phyloP scores from a whole-genome alignment of 2,113 vertebrate genomes.

The Saiga tatarica region DNA sequence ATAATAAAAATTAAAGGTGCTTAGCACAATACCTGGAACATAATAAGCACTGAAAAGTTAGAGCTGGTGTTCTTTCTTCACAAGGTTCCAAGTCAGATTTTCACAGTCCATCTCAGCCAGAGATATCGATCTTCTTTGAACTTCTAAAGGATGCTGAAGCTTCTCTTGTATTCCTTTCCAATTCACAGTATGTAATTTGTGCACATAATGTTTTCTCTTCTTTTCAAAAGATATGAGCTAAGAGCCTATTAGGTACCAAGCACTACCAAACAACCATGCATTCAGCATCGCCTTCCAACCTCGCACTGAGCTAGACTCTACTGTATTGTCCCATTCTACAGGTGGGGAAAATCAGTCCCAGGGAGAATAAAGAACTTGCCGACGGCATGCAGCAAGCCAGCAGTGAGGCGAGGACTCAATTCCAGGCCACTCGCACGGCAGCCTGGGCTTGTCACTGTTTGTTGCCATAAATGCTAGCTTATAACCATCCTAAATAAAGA shows the following conservation, averaged over 20 bases:
- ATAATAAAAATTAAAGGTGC: not conserved
- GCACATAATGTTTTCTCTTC: not conserved
- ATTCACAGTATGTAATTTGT: not conserved
- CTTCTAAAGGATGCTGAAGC: not conserved
- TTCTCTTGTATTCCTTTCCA: not conserved
- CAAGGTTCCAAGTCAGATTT: not conserved
- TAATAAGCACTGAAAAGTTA: not conserved
- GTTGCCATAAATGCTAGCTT: not conserved
- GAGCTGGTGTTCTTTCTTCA: not conserved
- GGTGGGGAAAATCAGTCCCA: not conserved
- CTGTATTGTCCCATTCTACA: not conserved
- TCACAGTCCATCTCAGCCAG: not conserved
- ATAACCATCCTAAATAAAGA: not conserved
- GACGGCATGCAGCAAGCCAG: not conserved
- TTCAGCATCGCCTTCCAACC: not conserved
- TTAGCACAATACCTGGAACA: not conserved
- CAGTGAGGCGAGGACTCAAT: rapidly evolving
- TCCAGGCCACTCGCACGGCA: not conserved
- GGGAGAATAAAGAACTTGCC: not conserved
- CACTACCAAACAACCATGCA: too few relatives aligned
- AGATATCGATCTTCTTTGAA: not conserved
- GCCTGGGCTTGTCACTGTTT: not conserved
- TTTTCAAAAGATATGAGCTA: not conserved
- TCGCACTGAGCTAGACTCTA: not conserved
- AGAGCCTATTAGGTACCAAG: not conserved